These are phyloP conservation scores for Leucopsar rothschildi DNA, from an alignment of 2,113 vertebrate species.

Conservation along the genomic window DNA sequence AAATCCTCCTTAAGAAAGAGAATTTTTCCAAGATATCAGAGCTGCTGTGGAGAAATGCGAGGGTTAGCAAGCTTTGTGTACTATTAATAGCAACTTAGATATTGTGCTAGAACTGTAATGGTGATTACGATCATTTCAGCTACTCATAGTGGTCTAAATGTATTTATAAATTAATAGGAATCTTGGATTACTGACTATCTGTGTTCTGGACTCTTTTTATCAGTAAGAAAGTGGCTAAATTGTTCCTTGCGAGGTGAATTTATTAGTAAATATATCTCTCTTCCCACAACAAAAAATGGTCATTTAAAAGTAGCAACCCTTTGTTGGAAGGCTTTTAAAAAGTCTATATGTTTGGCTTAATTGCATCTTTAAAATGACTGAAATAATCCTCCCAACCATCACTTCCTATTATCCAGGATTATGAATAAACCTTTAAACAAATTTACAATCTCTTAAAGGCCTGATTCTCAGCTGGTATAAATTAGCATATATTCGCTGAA, in stretches of 20 bases:
- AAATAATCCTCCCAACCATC: background rate
- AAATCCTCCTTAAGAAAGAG: background rate
- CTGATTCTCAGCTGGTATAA: background rate
- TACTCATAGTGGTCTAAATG: background rate
- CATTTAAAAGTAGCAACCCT: background rate
- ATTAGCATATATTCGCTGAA: background rate
- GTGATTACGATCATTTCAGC: background rate
- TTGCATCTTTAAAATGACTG: background rate
- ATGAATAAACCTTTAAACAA: background rate
- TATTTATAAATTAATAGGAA: background rate
- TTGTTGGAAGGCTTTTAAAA: background rate
- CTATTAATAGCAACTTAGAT: background rate
- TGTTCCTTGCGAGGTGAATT: background rate
- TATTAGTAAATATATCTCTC: background rate
- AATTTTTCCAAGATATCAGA: background rate
- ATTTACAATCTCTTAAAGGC: background rate
- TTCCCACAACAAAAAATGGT: fast-evolving
- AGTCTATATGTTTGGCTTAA: background rate
- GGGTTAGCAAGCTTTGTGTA: background rate
- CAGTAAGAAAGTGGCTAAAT: background rate
- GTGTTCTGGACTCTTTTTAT: background rate
- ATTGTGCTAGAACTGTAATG: background rate
- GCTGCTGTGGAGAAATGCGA: background rate
- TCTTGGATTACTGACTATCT: fast-evolving
- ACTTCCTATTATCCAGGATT: background rate